phyloP scores from a whole-genome alignment of 2,797 vertebrate species.

The Pagetopsis macropterus region DNA sequence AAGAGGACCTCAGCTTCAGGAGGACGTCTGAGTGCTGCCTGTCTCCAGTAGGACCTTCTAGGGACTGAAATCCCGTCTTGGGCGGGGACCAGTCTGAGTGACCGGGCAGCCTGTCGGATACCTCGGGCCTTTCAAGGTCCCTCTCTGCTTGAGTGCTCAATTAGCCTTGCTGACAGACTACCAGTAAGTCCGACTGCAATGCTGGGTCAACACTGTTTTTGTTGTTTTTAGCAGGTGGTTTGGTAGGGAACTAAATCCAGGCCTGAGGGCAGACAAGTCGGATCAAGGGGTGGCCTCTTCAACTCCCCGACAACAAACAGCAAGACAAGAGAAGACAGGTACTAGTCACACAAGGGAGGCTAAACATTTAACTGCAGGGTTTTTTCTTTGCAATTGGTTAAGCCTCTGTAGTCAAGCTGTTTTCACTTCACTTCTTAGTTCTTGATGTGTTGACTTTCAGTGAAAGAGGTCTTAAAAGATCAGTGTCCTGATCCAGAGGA shows the following conservation, averaged over 20 bases:
- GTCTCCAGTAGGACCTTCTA: slow-evolving; percentile 55
- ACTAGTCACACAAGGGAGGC: slow-evolving; percentile 53
- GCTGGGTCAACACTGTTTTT: slow-evolving; percentile 36
- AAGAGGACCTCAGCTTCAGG: slow-evolving; percentile 44
- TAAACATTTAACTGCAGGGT: slow-evolving; percentile 56
- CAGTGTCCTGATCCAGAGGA: slow-evolving; percentile 26
- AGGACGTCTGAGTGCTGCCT: slow-evolving; percentile 59
- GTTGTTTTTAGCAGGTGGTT: slow-evolving; percentile 6
- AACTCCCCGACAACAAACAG: slow-evolving; percentile 53
- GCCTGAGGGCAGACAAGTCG: slow-evolving; percentile 45
- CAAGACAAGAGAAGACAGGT: slow-evolving; percentile 53
- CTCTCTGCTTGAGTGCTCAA: slow-evolving; percentile 64
- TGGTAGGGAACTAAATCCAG: slow-evolving; percentile 9
- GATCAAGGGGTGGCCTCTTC: slow-evolving; percentile 48
- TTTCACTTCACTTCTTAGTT: slow-evolving; percentile 53
- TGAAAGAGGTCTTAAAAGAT: slow-evolving; percentile 31
- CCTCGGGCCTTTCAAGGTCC: slow-evolving; percentile 44
- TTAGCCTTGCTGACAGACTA: slow-evolving; percentile 52
- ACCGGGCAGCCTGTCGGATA: slow-evolving; percentile 30
- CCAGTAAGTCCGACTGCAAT: slow-evolving; percentile 34
- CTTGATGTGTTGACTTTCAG: slow-evolving; percentile 62
- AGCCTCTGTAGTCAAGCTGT: slow-evolving; percentile 46
- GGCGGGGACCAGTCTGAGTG: slow-evolving; percentile 37
- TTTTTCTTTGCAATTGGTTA: slow-evolving; percentile 33
- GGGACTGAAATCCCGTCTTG: slow-evolving; percentile 36